Conservation (phyloP, 2,113 vertebrate species). For the Amphilophus citrinellus region DNA sequence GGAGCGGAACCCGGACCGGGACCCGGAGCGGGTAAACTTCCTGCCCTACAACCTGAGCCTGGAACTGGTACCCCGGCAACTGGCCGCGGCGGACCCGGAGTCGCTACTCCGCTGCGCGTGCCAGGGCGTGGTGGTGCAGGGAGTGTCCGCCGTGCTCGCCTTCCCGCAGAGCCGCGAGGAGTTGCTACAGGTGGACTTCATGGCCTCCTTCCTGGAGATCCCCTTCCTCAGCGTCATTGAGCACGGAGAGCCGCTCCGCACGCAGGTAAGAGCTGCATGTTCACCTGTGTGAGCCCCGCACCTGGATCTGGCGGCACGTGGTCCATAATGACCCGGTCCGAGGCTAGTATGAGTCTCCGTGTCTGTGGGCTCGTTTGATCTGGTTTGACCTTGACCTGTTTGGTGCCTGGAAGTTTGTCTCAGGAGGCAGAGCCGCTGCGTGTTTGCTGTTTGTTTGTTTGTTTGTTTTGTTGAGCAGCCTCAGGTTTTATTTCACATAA, state of each 20-base stretch:
- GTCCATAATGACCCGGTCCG: background rate
- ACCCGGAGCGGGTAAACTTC: constrained; percentile 53
- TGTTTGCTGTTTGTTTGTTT: background rate
- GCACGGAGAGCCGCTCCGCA: constrained; percentile 81
- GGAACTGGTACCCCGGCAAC: constrained; percentile 80
- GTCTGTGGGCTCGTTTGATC: background rate
- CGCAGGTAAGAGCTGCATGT: constrained; percentile 78
- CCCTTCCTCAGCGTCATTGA: constrained; percentile 89
- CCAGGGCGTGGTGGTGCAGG: constrained; percentile 83
- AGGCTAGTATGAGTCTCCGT: background rate
- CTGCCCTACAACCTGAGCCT: constrained; percentile 87
- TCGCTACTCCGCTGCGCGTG: constrained; percentile 87
- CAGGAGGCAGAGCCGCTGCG: background rate
- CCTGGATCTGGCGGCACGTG: background rate
- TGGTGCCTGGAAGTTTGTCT: background rate
- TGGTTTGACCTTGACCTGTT: constrained; percentile 64
- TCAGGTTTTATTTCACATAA: too few relatives aligned
- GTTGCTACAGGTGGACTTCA: constrained; percentile 89
- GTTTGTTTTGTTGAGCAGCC: background rate
- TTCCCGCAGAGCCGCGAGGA: constrained; percentile 89
- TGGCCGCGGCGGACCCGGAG: constrained; percentile 82
- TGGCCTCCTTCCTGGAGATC: constrained; percentile 86
- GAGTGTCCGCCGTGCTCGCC: constrained; percentile 87
- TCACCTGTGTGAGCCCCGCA: background rate
- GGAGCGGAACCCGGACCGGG: background rate